Conservation (phyloP, 2,113 vertebrate genomes). For the Eudyptes chrysolophus region DNA sequence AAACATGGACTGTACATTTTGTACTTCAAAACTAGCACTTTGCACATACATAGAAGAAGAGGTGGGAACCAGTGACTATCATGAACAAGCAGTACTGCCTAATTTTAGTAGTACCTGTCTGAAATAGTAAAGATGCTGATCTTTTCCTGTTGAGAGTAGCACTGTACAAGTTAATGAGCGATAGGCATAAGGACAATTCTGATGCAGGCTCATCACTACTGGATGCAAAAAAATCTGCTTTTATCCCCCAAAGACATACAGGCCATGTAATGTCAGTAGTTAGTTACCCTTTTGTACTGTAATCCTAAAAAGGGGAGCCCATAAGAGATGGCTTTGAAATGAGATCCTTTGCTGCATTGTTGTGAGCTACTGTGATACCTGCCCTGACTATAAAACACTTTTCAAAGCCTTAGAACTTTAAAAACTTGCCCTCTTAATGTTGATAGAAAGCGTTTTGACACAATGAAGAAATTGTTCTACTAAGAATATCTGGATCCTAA, state of each 20-base stretch:
- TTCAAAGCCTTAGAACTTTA: not conserved
- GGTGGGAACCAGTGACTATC: not conserved
- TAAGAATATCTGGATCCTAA: not conserved
- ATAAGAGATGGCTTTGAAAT: not conserved
- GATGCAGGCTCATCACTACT: not conserved
- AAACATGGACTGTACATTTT: not conserved
- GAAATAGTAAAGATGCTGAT: too few relatives aligned
- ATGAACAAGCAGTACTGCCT: not conserved
- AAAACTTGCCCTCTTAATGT: not conserved
- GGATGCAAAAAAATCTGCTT: not conserved
- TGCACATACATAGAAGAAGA: not conserved
- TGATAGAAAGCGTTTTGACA: not conserved
- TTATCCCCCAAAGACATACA: not conserved
- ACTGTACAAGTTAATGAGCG: not conserved
- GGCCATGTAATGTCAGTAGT: not conserved
- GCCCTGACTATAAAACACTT: slow-evolving; percentile 12
- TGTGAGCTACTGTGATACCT: not conserved
- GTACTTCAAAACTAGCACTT: not conserved
- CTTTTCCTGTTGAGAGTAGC: too few relatives aligned
- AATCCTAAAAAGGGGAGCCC: not conserved
- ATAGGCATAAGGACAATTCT: not conserved
- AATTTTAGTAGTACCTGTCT: not conserved
- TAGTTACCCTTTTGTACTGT: not conserved
- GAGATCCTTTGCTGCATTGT: not conserved
- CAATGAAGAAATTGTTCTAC: not conserved